These are phyloP conservation scores for Coracias cyanogaster DNA, from an alignment of 2,797 vertebrate genomes.

Conservation along the genomic window DNA sequence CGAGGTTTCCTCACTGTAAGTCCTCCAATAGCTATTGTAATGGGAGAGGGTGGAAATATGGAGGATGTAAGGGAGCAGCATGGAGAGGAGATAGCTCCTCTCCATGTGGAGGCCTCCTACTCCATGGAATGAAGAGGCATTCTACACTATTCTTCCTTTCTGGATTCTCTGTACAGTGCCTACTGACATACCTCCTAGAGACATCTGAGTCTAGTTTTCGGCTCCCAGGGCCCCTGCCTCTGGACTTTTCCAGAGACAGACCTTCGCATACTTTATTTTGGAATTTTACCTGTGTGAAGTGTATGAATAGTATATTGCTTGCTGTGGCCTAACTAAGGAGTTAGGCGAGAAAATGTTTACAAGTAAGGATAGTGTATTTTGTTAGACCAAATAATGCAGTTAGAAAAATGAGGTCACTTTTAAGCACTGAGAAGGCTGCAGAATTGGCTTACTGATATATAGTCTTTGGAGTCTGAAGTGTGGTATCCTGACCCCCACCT, in stretches of 20 bases:
- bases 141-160: not conserved
- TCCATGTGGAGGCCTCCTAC: not conserved
- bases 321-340: not conserved
- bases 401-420: not conserved
- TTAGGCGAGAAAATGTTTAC: not conserved
- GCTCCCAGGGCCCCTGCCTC: not conserved
- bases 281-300: not conserved
- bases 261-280: not conserved
- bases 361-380: not conserved
- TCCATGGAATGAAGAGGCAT: not conserved
- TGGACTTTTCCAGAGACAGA: not conserved
- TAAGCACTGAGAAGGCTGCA: not conserved
- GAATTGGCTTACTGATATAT: not conserved
- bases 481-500: not conserved
- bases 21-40: not conserved
- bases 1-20: not conserved
- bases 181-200: not conserved
- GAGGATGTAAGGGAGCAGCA: not conserved
- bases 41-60: not conserved
- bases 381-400: not conserved
- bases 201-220: not conserved
- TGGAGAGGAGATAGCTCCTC: not conserved
- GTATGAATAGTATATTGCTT: not conserved
- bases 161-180: rapidly evolving
- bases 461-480: not conserved